Evolutionary conservation across 1,140 invertebrate genomes (phyloP), one percentile per base, ranked within the genome.

Genomic region (Drosophila lini): DNA sequence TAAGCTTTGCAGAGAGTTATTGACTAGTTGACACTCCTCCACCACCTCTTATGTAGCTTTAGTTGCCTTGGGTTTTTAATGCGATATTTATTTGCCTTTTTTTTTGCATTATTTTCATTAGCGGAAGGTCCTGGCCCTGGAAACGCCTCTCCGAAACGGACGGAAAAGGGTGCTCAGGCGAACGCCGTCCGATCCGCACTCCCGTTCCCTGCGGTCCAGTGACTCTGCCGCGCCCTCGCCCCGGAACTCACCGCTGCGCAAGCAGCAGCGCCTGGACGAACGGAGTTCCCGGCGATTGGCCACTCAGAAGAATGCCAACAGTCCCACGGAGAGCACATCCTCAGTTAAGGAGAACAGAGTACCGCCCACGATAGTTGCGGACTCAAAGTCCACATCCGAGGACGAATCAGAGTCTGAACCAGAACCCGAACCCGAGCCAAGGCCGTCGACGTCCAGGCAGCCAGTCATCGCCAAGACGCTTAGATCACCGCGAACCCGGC

Each of bases 131-230:
- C 40, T 82, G 41, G 70, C 69, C 16, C 62, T 86, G 36, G 81
- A 86, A 11, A 83, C 88, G 9, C 88, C 88, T 4, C 6, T 91
- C 25, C 70, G 88, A 9, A 91, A 91, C 53, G 88, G 88, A 3
- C 74, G 80, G 6, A 91, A 91, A 28, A 62, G 88, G 6, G 38
- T 88, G 10, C 63, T 85, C 5, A 68, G 68, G 34, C 56, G 41
- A n/a, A 55, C 71, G 15, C 38, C 68, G 1, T 22, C 68, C 16
- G 48, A 68, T 44, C 31, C 34, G 10, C 16, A 25, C 1, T 44
- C 59, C 38, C 28, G 31, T 28, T 32, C 47, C 3, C 36, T 50
- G 16, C 44, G 44, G 5, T n/a, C 44, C 40, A 64, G 15, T 44
- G 68, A 42, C 25, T 41, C 45, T 45, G n/a, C 50, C 4, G 47